Conservation (phyloP, 2,113 vertebrate genomes). For the Sula dactylatra region DNA sequence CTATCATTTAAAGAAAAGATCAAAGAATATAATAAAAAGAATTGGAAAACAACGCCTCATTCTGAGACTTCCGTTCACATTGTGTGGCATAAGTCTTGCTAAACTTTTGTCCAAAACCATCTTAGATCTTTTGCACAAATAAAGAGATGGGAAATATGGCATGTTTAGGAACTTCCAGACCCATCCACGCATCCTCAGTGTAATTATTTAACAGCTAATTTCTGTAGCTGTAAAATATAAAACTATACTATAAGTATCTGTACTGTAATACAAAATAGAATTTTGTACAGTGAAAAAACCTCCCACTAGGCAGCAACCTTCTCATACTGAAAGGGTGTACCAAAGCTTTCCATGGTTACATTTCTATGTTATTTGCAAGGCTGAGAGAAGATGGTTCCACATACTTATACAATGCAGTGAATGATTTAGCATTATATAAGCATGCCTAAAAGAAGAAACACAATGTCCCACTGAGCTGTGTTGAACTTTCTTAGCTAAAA, state of each 20-base stretch:
- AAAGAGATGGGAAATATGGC: background rate
- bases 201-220: background rate
- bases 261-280: background rate
- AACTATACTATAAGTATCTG: background rate
- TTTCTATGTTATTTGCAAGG: background rate
- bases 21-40: background rate
- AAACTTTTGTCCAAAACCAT: background rate
- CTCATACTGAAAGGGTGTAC: background rate
- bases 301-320: background rate
- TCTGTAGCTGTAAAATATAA: background rate
- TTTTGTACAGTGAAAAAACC: background rate
- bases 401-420: background rate
- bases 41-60: background rate
- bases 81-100: background rate
- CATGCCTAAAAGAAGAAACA: background rate
- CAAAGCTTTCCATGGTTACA: background rate
- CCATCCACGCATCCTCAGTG: background rate
- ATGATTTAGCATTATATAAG: background rate
- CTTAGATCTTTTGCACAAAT: background rate
- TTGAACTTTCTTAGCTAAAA: background rate
- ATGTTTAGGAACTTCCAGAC: background rate
- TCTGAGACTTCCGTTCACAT: background rate
- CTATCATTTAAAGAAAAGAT: background rate
- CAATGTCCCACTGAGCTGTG: background rate
- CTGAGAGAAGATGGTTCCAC: background rate